Conservation (phyloP, 2,888 invertebrate genomes). For the Ashinkailepas kermadecensis region DNA sequence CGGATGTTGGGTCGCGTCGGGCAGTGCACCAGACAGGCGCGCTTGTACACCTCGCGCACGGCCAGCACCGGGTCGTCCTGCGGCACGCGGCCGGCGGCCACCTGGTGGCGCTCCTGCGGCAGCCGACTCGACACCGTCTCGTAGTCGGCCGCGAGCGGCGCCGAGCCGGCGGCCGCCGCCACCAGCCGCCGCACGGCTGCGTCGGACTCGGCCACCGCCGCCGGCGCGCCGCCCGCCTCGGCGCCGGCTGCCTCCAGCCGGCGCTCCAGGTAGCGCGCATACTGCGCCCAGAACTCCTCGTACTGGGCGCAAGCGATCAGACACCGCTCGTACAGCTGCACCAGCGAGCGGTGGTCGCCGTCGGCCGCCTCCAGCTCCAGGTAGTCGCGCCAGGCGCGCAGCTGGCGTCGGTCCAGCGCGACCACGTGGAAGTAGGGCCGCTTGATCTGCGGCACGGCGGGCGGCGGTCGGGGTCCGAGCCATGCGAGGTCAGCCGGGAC, state of each 20-base stretch:
- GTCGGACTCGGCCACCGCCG: not conserved
- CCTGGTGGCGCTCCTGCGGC: constrained; percentile 23
- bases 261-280: constrained; percentile 38
- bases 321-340: constrained; percentile 50
- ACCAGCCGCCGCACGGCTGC: not conserved
- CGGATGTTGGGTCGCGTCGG: constrained; percentile 48
- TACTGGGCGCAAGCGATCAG: constrained; percentile 52
- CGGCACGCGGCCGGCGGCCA: not conserved
- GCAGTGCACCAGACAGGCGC: constrained; percentile 50
- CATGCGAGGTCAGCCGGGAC: no score
- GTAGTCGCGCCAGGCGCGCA: constrained; percentile 51
- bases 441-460: constrained; percentile 43
- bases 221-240: not conserved
- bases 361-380: constrained; percentile 47
- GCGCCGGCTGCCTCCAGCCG: constrained; percentile 24
- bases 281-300: constrained; percentile 50
- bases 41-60: constrained; percentile 46
- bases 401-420: constrained; percentile 49
- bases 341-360: constrained; percentile 42
- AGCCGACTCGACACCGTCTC: constrained; percentile 26
- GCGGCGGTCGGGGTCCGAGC: not conserved
- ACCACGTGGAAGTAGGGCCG: constrained; percentile 54
- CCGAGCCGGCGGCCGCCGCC: not conserved
- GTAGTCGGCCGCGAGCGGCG: constrained; percentile 16
- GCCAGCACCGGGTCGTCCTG: not conserved